Base-by-base conservation (phyloP, 2,797 vertebrate species). In the Spheniscus humboldti region DNA sequence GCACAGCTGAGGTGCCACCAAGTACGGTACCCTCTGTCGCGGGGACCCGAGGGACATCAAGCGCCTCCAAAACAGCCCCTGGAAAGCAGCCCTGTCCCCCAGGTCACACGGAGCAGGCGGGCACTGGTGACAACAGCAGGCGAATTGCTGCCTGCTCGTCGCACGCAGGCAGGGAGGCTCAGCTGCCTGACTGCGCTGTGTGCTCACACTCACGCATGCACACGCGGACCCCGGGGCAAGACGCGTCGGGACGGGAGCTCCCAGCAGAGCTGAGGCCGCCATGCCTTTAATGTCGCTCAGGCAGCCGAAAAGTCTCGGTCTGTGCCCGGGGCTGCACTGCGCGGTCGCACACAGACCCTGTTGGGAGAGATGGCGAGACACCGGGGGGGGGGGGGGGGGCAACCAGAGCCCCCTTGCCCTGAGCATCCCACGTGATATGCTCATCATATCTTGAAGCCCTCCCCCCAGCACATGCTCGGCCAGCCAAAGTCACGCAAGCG, bases 391-490 rank as follows among this genome's bases (percentile, higher is more conserved):
- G 39, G 10, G 4, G 4, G 27, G 28, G 57, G 50, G 5, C 6
- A 13, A 18, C 6, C 3, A 2, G 30, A 53, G 60, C 24, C 77
- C 56, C 27, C 30, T 19, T 4, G 24, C 56, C 82, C 52, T 1
- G 0, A 47, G 87, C 87, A 52, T 18, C 87, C 35, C 2, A 3
- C 7, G 0, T 10, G 50, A 39, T 31, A 9, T 2, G 1, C 13
- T 35, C n/a, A 8, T 6, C 1, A 0, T 37, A 5, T 12, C 73
- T 2, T 11, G 8, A 60, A 81, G 17, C 28, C 23, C 15, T 78
- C 19, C 20, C 15, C 19, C 20, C 25, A 17, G 74, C 79, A 50
- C 13, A 7, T 0, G 2, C 37, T 48, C 0, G 1, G 20, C 1
- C 8, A 72, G 56, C 19, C 48, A 30, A 33, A 84, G 95, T 64